Conservation (phyloP, 2,888 invertebrate genomes). For the Mesorhabditis spiculigera region DNA sequence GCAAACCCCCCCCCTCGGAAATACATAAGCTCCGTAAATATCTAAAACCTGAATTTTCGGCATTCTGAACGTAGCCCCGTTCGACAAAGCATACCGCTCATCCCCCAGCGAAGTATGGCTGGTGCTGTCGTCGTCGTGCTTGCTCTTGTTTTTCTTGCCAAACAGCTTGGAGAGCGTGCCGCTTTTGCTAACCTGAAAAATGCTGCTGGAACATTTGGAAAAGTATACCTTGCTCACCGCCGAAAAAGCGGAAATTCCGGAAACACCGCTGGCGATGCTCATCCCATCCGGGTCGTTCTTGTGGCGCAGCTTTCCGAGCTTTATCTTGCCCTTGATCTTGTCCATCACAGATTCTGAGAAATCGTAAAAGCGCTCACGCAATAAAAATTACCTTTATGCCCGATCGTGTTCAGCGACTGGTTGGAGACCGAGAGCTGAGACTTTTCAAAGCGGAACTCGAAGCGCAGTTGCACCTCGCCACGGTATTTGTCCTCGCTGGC, state of each 20-base stretch:
- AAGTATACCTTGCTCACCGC: background rate
- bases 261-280: conserved; percentile 26
- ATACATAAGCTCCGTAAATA: too few relatives aligned
- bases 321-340: conserved; percentile 40
- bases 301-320: conserved; percentile 27
- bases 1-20: too few relatives aligned
- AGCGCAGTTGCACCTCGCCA: conserved; percentile 36
- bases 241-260: background rate
- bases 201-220: background rate
- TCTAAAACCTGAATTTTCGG: too few relatives aligned
- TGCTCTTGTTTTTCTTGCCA: background rate
- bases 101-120: background rate
- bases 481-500: conserved; percentile 37
- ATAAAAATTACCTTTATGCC: conserved; percentile 11
- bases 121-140: background rate
- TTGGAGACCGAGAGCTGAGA: conserved; percentile 38
- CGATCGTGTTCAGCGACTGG: conserved; percentile 21
- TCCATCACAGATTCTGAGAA: conserved; percentile 17
- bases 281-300: conserved; percentile 35
- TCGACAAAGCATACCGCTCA: too few relatives aligned
- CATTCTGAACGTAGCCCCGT: too few relatives aligned
- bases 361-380: background rate
- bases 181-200: conserved; percentile 1
- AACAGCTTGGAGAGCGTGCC: background rate
- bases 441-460: conserved; percentile 43